phyloP scores from a whole-genome alignment of 2,113 vertebrate genomes.

The Nesogale talazaci region DNA sequence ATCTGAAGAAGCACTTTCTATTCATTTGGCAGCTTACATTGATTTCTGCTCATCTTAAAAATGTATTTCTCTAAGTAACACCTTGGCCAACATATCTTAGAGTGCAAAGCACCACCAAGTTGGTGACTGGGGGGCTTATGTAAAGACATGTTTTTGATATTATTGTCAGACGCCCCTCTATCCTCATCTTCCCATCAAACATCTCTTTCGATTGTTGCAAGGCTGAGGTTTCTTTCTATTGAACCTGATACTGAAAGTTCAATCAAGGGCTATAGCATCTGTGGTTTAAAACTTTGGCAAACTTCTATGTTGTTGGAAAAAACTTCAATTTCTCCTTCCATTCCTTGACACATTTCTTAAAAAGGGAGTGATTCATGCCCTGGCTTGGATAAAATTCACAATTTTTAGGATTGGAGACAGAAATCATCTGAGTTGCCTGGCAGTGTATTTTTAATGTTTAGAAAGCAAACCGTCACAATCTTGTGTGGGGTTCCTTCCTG shows the following conservation, averaged over 20 bases:
- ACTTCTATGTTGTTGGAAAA: neutral
- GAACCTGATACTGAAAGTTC: slow-evolving; percentile 13
- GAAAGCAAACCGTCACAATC: slow-evolving; percentile 25
- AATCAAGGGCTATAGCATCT: neutral
- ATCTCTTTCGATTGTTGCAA: neutral
- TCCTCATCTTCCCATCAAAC: neutral
- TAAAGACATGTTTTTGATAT: neutral
- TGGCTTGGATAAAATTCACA: slow-evolving; percentile 34
- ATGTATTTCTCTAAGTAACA: neutral
- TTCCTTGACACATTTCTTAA: slow-evolving; percentile 50
- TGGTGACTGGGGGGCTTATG: fast-evolving
- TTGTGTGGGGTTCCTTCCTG: neutral
- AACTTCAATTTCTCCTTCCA: neutral
- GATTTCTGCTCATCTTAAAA: neutral
- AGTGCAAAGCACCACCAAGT: neutral
- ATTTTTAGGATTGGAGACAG: slow-evolving; percentile 41
- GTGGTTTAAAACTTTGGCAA: neutral
- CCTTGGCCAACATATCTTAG: neutral
- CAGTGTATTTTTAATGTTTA: neutral
- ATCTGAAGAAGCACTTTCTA: neutral
- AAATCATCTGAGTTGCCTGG: neutral
- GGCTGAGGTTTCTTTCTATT: neutral
- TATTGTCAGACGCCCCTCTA: neutral
- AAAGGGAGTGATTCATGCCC: slow-evolving; percentile 19
- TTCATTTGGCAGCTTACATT: neutral